Conservation (phyloP, 1,140 invertebrate species). For the roundworm (Caenorhabditis elegans) region WBcel235 BX284605.5:6133001-6133500, state of each 20-base stretch:
- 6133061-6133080: constrained; percentile 36
- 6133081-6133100: constrained; percentile 41
- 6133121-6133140: constrained; percentile 38
- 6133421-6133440: too few species aligned
- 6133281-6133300: constrained; percentile 21
- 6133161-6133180: constrained; percentile 39
- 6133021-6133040: neutral
- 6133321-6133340: constrained; percentile 13
- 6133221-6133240: neutral
- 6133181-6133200: neutral
- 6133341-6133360: neutral
- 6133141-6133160: constrained; percentile 35
- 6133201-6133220: neutral
- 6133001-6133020: too few species aligned
- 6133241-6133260: neutral
- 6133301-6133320: neutral
- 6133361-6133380: constrained; percentile 22
- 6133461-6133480: too few species aligned
- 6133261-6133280: neutral
- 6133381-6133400: neutral
- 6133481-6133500: too few species aligned
- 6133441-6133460: too few species aligned
- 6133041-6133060: constrained; percentile 37
- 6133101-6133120: constrained; percentile 39
- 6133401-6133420: neutral